Conservation (phyloP, 2,113 vertebrate species). For the Oncorhynchus masou region DNA sequence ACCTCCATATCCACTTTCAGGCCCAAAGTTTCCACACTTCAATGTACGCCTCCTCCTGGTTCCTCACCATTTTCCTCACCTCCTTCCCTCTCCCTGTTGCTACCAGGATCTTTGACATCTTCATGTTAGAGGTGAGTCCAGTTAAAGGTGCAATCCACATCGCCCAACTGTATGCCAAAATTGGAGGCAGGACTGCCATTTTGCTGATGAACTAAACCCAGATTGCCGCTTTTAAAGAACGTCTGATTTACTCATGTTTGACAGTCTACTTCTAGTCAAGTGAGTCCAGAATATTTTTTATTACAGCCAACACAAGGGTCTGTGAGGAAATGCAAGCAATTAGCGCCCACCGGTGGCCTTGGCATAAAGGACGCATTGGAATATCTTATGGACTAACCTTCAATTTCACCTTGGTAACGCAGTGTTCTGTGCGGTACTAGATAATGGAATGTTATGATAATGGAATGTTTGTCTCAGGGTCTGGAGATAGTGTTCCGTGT, state of each 20-base stretch:
- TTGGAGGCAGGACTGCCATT: not conserved
- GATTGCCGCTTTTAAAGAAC: too few species aligned
- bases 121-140: conserved; percentile 94
- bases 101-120: conserved; percentile 98
- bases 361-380: not conserved
- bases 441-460: too few species aligned
- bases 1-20: conserved; percentile 94
- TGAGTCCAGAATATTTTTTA: not conserved
- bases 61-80: conserved; percentile 98
- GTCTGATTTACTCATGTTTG: too few species aligned
- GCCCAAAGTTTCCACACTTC: conserved; percentile 98
- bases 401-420: too few species aligned
- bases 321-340: conserved; percentile 12
- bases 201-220: not conserved
- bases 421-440: too few species aligned
- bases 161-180: not conserved
- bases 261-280: too few species aligned
- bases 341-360: conserved; percentile 55
- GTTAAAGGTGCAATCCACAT: not conserved
- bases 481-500: conserved; percentile 97
- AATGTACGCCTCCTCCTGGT: conserved; percentile 99
- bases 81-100: conserved; percentile 92
- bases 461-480: conserved; percentile 76
- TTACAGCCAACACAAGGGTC: too few species aligned
- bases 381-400: not conserved